Evolutionary conservation across 2,797 vertebrate genomes (phyloP), one percentile per base, ranked within the genome.

Genomic region (Cetoscarus ocellatus): DNA sequence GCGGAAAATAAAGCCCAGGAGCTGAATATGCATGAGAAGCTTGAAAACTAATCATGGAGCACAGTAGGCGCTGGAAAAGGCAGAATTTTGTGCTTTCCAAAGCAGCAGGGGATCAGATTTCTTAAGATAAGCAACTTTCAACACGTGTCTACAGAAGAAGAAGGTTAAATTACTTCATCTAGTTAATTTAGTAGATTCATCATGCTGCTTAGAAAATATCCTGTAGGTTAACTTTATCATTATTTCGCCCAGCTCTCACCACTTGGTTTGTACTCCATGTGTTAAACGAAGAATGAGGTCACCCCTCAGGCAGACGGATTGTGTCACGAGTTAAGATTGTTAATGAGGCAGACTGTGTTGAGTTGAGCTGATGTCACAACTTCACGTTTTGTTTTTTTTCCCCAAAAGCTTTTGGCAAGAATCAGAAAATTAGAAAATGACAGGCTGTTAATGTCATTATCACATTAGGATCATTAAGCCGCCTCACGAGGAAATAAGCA

Each of bases 31-130:
- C 90, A 89, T 86, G 83, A 67, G 67, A 71, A 74, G 67, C 85
- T 87, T 86, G 91, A 88, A 93, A 94, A 94, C 50, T 84, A 81
- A 92, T 92, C 86, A 75, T n/a, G 49, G 75, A 86, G 72, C 65
- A 71, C 67, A 56, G 73, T 77, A 81, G 67, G 66, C 13, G 45
- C 77, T 87, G 87, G 78, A 83, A 93, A 84, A 87, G 79, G 64
- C 62, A 15, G 71, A 52, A 77, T 70, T 67, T 68, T 27, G 35
- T 39, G 60, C 78, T 47, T 58, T 56, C 58, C 59, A 42, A 45
- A 52, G 77, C 64, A 17, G 38, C 73, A 42, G 36, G 50, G 45
- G 56, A 35, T 75, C 59, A 59, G 27, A 71, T 83, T 75, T 73
- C 70, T 47, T 40, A 50, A 79, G 61, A 77, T 70, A 15, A 73